Conservation (phyloP, 2,888 invertebrate species). For the Lomographa bimaculata region DNA sequence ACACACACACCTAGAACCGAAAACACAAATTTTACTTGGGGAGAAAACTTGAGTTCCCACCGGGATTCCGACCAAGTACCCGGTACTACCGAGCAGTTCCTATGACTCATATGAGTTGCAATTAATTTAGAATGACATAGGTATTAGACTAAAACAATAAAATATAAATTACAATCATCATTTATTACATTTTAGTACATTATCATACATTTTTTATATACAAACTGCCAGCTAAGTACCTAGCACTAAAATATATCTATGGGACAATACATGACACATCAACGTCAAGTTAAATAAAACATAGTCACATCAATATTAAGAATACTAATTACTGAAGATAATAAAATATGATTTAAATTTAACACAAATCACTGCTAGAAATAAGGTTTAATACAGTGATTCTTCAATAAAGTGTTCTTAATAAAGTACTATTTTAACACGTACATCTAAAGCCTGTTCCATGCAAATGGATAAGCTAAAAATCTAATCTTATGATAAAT, state of each 20-base stretch:
- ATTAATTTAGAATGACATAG: too few species aligned
- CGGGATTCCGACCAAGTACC: too few species aligned
- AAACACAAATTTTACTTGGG: too few species aligned
- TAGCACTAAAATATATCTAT: slow-evolving; percentile 34
- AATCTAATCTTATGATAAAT: slow-evolving; percentile 28
- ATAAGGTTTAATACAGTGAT: slow-evolving; percentile 20
- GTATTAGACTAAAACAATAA: slow-evolving; percentile 17
- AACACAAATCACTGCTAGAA: slow-evolving; percentile 16
- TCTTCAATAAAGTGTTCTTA: slow-evolving; percentile 21
- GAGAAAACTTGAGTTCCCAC: too few species aligned
- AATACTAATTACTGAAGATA: slow-evolving; percentile 21
- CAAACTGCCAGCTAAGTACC: slow-evolving; percentile 43
- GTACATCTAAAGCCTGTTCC: slow-evolving; percentile 12
- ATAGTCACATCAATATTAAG: slow-evolving; percentile 22
- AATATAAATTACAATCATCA: slow-evolving; percentile 47
- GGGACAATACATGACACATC: slow-evolving; percentile 52
- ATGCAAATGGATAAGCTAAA: slow-evolving; percentile 7
- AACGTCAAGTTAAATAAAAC: slow-evolving; percentile 38
- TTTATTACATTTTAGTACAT: slow-evolving; percentile 71
- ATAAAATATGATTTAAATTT: slow-evolving; percentile 10
- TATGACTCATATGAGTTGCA: too few species aligned
- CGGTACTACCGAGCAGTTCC: too few species aligned
- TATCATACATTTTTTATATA: slow-evolving; percentile 73
- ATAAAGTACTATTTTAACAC: slow-evolving; percentile 21
- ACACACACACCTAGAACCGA: too few species aligned